These are phyloP conservation scores for Pandion haliaetus DNA, from an alignment of 2,113 vertebrate species.

Conservation along the genomic window DNA sequence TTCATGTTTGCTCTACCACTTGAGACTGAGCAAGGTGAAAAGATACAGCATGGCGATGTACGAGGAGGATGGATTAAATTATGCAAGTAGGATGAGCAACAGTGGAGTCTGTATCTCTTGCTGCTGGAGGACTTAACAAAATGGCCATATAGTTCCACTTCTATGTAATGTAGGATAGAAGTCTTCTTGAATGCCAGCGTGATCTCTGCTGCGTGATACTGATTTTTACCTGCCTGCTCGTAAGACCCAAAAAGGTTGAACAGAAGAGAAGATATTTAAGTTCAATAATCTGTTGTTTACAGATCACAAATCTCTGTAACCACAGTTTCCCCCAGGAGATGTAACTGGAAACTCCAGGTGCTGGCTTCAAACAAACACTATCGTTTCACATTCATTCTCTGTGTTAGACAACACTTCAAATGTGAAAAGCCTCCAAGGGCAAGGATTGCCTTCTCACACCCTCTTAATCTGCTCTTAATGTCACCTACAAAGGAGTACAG, in stretches of 20 bases:
- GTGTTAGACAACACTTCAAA: not conserved
- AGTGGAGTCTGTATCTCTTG: not conserved
- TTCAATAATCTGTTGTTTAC: not conserved
- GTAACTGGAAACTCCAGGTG: not conserved
- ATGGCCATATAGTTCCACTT: not conserved
- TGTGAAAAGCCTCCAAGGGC: not conserved
- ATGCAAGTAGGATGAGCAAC: not conserved
- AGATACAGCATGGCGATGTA: not conserved
- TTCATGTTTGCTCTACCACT: not conserved
- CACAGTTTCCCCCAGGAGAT: not conserved
- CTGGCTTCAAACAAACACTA: not conserved
- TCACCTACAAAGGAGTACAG: not conserved
- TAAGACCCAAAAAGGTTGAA: not conserved
- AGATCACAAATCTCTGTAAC: not conserved
- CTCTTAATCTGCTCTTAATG: not conserved
- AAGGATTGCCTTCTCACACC: not conserved
- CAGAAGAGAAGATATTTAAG: not conserved
- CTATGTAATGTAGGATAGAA: not conserved
- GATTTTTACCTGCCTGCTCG: not conserved
- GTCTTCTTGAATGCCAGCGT: not conserved
- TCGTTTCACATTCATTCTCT: not conserved
- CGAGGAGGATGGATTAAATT: not conserved
- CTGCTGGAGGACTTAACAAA: not conserved
- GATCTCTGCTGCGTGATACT: accelerated
- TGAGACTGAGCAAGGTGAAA: not conserved